phyloP scores from a whole-genome alignment of 1,140 invertebrate species.

The Pissodes strobi region DNA sequence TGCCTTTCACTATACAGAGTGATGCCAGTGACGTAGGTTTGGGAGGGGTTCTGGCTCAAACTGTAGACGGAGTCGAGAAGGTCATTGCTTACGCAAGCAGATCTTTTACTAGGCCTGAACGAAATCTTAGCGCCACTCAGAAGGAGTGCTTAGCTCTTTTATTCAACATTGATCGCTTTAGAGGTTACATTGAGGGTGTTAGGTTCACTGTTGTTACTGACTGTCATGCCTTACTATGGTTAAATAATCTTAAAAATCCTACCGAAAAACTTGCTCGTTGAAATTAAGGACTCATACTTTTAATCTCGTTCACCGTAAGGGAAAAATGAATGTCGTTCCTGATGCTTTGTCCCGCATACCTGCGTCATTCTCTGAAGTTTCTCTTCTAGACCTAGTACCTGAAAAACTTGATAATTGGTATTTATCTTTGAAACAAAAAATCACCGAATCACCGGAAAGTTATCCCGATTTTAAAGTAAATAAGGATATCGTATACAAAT shows the following conservation, averaged over 20 bases:
- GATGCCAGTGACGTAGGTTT: no score
- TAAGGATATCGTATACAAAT: conserved; percentile 29
- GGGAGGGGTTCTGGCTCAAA: conserved; percentile 42
- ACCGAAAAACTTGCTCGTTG: conserved; percentile 24
- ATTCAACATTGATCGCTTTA: conserved; percentile 55
- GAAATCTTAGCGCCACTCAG: conserved; percentile 56
- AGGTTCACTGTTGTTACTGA: conserved; percentile 57
- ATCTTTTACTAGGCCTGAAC: conserved; percentile 39
- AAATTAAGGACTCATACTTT: conserved; percentile 20
- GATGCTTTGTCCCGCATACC: conserved; percentile 18
- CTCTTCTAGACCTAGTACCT: not conserved
- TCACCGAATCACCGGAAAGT: not conserved
- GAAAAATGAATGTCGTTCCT: conserved; percentile 20
- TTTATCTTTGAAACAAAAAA: conserved; percentile 3
- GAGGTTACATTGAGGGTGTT: conserved; percentile 54
- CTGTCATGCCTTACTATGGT: conserved; percentile 14
- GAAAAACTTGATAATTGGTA: conserved; percentile 22
- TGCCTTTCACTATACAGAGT: no score
- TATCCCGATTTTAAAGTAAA: conserved; percentile 27
- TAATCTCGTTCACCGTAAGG: conserved; percentile 19
- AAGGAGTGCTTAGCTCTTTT: conserved; percentile 60
- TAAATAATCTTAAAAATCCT: conserved; percentile 16
- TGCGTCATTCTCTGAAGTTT: not conserved
- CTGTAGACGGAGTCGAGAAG: conserved; percentile 19
- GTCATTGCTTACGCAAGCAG: conserved; percentile 43